Evolutionary conservation across 1,140 invertebrate genomes (phyloP).

Genomic region (Doryteuthis pealeii): DNA sequence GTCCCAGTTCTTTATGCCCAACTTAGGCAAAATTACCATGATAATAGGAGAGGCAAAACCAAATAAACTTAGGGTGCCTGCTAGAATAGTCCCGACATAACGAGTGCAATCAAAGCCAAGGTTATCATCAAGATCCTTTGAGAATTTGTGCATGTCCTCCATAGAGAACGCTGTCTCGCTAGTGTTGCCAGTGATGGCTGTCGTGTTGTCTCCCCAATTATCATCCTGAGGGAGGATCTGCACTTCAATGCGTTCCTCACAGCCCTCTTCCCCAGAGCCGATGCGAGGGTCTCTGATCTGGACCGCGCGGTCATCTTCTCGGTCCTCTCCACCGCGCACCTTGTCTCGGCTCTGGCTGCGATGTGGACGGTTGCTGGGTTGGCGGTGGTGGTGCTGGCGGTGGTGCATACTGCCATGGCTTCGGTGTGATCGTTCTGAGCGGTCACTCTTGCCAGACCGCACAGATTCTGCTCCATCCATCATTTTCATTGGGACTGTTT

Average conservation of each 20-base stretch:
- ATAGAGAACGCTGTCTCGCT: constrained; percentile 81
- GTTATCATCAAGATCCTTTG: constrained; percentile 52
- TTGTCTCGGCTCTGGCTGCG: constrained; percentile 34
- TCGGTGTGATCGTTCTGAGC: constrained; percentile 55
- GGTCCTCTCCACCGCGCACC: constrained; percentile 21
- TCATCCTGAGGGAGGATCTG: constrained; percentile 92
- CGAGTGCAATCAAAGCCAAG: constrained; percentile 59
- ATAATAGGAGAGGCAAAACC: constrained; percentile 89
- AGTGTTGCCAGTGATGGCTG: constrained; percentile 93
- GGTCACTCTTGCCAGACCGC: constrained; percentile 55
- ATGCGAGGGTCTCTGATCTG: constrained; percentile 52
- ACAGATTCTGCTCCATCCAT: constrained; percentile 58
- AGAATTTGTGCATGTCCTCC: constrained; percentile 71
- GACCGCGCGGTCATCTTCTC: constrained; percentile 51
- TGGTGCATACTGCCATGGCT: constrained; percentile 49
- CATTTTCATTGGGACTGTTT: constrained; percentile 13
- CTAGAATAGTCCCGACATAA: constrained; percentile 70
- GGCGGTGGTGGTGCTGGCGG: constrained; percentile 32
- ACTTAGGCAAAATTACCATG: constrained; percentile 90
- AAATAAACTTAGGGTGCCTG: constrained; percentile 74
- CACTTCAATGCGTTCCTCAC: constrained; percentile 75
- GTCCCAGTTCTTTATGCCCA: constrained; percentile 64
- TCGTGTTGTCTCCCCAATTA: constrained; percentile 97
- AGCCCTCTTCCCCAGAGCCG: constrained; percentile 43
- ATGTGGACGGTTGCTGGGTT: constrained; percentile 32